A percentile compares a stretch with the other conserved stretches of the same genome.
Conservation (phyloP, 2,113 vertebrate species). For the Gila orcuttii region DNA sequence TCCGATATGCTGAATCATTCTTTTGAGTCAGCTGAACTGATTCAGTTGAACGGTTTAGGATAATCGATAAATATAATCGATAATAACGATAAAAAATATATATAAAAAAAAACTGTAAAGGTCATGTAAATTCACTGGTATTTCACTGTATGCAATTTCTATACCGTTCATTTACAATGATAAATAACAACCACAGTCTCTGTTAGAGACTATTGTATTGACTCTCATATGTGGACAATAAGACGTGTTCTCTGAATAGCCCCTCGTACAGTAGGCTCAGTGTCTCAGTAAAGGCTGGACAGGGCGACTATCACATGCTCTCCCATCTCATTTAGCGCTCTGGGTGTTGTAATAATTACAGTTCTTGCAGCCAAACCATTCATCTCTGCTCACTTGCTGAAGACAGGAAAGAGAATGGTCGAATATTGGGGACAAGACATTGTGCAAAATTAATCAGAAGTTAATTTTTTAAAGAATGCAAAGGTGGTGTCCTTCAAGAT, state of each 20-base stretch:
- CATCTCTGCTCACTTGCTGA: conserved; percentile 66
- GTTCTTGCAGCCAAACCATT: conserved; percentile 60
- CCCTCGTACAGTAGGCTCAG: conserved; percentile 25
- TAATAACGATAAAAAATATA: too few species aligned
- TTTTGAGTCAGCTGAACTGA: not conserved
- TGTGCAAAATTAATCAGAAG: conserved; percentile 13
- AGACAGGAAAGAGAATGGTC: conserved; percentile 64
- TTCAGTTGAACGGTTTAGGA: not conserved
- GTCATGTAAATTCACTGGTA: not conserved
- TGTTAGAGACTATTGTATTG: not conserved
- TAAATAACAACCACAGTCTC: not conserved
- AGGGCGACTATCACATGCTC: conserved; percentile 39
- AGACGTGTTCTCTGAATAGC: conserved; percentile 3
- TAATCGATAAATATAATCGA: too few species aligned
- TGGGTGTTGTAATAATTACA: conserved; percentile 53
- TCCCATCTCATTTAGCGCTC: conserved; percentile 36
- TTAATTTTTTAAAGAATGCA: not conserved
- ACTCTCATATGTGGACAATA: conserved; percentile 10
- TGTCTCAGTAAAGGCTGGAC: conserved; percentile 2
- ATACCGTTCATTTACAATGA: not conserved
- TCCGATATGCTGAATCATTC: not conserved
- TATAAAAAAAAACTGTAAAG: not conserved
- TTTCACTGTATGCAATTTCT: not conserved
- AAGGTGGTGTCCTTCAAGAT: not conserved
- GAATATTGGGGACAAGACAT: not conserved